Percentiles rank a stretch among this genome's conserved stretches.
These are phyloP conservation scores for Tetrapedia diversipes DNA, from an alignment of 2,888 invertebrate genomes.

Conservation along the genomic window DNA sequence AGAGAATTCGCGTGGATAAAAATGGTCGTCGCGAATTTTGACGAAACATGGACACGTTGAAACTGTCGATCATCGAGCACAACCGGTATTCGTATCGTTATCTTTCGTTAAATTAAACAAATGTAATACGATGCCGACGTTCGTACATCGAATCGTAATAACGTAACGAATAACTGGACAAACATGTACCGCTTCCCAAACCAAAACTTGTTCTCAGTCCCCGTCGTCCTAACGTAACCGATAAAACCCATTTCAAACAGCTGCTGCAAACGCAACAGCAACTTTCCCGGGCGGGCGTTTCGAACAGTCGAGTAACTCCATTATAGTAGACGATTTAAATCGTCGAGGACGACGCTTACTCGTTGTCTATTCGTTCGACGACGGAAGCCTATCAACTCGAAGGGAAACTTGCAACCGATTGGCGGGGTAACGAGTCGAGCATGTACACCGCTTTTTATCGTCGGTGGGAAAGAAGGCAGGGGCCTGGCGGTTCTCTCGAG, in stretches of 20 bases:
- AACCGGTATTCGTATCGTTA: no score
- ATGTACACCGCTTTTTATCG: slow-evolving; percentile 1
- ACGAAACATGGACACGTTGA: no score
- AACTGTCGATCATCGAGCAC: no score
- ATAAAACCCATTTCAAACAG: slow-evolving; percentile 4
- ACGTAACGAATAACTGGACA: background rate
- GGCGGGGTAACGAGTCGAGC: slow-evolving; percentile 3
- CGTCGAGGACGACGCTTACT: background rate
- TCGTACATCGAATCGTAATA: no score
- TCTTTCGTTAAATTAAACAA: no score
- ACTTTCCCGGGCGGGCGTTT: background rate
- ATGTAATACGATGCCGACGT: no score
- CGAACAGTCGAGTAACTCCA: background rate
- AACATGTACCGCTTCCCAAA: background rate
- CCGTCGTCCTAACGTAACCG: background rate
- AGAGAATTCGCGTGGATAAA: background rate
- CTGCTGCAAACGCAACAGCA: slow-evolving; percentile 1
- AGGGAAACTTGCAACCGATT: slow-evolving; percentile 10
- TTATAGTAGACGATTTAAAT: slow-evolving; percentile 27
- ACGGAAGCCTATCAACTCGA: background rate
- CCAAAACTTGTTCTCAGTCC: background rate
- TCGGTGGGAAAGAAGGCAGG: background rate
- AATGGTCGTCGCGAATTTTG: background rate
- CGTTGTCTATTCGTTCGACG: background rate
- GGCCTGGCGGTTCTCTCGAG: background rate